Percentiles rank a stretch among this genome's conserved stretches.
These are phyloP conservation scores for Sebastes minor DNA, from an alignment of 2,797 vertebrate genomes.

Conservation along the genomic window DNA sequence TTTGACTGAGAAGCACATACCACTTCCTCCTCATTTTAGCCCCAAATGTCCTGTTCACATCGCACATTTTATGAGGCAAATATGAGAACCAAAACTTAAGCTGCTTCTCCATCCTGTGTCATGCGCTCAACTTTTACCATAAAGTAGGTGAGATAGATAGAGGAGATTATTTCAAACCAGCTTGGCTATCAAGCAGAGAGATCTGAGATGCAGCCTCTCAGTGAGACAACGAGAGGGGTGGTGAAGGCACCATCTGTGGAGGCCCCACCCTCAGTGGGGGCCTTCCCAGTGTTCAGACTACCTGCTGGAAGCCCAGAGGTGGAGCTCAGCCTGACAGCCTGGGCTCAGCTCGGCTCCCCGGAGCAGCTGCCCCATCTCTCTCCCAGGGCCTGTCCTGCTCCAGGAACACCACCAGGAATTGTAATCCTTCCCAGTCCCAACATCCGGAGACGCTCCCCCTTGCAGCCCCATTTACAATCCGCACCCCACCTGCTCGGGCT, in stretches of 20 bases:
- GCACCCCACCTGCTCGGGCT: conserved; percentile 72
- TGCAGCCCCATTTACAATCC: conserved; percentile 66
- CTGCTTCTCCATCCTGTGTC: conserved; percentile 37
- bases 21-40: conserved; percentile 85
- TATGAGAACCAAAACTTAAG: conserved; percentile 72
- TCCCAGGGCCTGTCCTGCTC: conserved; percentile 75
- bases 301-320: conserved; percentile 79
- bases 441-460: conserved; percentile 68
- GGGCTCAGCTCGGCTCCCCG: conserved; percentile 68
- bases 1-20: conserved; percentile 74
- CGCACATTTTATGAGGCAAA: conserved; percentile 77
- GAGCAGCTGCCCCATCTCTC: conserved; percentile 78
- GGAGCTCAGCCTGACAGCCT: conserved; percentile 79
- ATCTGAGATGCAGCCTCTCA: conserved; percentile 39
- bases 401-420: conserved; percentile 74
- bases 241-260: conserved; percentile 76
- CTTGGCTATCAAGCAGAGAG: conserved; percentile 41
- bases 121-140: conserved; percentile 11
- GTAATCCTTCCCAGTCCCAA: conserved; percentile 72
- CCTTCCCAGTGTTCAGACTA: conserved; percentile 60
- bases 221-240: conserved; percentile 47
- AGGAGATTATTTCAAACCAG: conserved; percentile 30
- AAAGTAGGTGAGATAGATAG: conserved; percentile 33
- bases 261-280: conserved; percentile 60
- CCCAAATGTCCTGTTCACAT: conserved; percentile 82